Percentiles rank a stretch among this genome's conserved stretches.
Conservation (phyloP, 2,113 vertebrate genomes). For the Salvelinus fontinalis region DNA sequence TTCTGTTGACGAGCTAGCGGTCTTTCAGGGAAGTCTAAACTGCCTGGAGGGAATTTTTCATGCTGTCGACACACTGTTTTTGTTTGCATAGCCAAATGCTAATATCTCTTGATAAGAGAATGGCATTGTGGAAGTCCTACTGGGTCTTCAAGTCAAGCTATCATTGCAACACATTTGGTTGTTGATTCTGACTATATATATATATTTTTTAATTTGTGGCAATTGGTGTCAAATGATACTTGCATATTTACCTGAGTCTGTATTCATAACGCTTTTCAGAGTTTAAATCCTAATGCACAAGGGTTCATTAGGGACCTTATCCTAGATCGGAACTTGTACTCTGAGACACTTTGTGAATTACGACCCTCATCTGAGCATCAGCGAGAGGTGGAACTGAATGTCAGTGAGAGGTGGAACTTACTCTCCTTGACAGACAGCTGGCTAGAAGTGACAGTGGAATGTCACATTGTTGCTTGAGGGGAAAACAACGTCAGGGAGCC, state of each 20-base stretch:
- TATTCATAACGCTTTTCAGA: no score
- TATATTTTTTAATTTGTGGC: no score
- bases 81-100: slow-evolving; percentile 72
- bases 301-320: no score
- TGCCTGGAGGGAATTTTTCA: slow-evolving; percentile 72
- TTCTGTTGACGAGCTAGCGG: slow-evolving; percentile 65
- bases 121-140: slow-evolving; percentile 22
- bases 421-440: slow-evolving; percentile 42
- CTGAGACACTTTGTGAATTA: no score
- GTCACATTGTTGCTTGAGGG: slow-evolving; percentile 30
- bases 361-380: no score
- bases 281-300: no score
- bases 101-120: slow-evolving; percentile 34
- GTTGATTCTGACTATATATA: no score
- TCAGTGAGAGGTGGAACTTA: background rate
- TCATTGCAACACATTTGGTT: slow-evolving; percentile 11
- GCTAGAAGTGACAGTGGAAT: slow-evolving; percentile 44
- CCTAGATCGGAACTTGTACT: no score
- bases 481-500: slow-evolving; percentile 24
- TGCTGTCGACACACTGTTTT: slow-evolving; percentile 68
- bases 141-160: background rate
- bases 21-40: slow-evolving; percentile 71
- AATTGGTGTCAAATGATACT: no score
- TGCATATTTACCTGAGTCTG: no score
- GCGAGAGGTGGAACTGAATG: slow-evolving; percentile 16